Percentiles rank a stretch among this genome's conserved stretches.
Conservation (phyloP, 1,140 invertebrate genomes). For the Oedothorax gibbosus region DNA sequence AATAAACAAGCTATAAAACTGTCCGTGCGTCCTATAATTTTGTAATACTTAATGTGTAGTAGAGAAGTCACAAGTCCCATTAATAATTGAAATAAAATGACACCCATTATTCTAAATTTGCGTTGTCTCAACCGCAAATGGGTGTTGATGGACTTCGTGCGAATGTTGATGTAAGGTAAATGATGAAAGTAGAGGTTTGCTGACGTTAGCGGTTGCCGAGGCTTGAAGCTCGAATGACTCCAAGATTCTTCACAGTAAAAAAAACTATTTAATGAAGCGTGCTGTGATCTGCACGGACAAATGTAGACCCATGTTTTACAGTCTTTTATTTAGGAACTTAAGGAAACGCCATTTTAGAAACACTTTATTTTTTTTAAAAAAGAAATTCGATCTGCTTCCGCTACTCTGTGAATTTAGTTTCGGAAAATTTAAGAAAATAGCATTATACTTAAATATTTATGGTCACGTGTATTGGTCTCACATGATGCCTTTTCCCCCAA, state of each 20-base stretch:
- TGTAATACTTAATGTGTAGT: no score
- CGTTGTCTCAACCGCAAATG: slow-evolving; percentile 1
- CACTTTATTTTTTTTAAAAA: background rate
- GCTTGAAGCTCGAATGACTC: slow-evolving; percentile 34
- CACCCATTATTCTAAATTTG: no score
- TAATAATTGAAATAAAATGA: no score
- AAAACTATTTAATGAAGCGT: slow-evolving; percentile 45
- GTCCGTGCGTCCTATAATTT: no score
- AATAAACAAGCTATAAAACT: no score
- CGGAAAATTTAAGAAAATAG: background rate
- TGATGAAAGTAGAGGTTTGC: slow-evolving; percentile 31
- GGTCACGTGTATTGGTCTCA: background rate
- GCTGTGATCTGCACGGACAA: slow-evolving; percentile 20
- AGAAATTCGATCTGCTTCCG: slow-evolving; percentile 7
- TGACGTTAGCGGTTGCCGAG: slow-evolving; percentile 23
- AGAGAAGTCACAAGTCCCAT: no score
- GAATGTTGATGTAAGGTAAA: slow-evolving; percentile 27
- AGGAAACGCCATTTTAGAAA: background rate
- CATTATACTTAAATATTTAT: slow-evolving; percentile 3
- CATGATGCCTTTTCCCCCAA: background rate
- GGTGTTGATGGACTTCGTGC: slow-evolving; percentile 20
- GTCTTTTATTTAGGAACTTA: slow-evolving; percentile 17
- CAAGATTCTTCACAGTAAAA: slow-evolving; percentile 37
- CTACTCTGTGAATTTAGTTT: background rate
- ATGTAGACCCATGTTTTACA: background rate